Conservation (phyloP, 2,888 invertebrate genomes). For the Matsumyia berberina region DNA sequence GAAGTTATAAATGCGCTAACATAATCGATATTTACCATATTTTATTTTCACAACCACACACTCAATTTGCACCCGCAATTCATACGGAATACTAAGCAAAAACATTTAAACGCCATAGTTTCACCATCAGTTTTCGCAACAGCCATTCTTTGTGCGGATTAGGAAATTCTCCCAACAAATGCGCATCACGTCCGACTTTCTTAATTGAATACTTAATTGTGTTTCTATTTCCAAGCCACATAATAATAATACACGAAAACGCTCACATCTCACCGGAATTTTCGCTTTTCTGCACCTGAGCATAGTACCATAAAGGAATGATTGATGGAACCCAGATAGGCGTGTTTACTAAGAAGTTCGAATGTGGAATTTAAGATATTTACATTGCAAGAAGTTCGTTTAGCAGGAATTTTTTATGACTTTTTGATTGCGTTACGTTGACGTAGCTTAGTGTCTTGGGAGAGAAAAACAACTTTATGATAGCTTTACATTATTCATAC, state of each 20-base stretch:
- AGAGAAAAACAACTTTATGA: neutral
- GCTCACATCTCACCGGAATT: constrained; percentile 47
- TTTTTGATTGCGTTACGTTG: constrained; percentile 49
- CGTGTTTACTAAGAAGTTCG: constrained; percentile 40
- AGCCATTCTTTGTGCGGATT: constrained; percentile 18
- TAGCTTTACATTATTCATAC: constrained; percentile 2
- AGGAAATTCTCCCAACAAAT: constrained; percentile 33
- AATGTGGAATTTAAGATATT: constrained; percentile 60
- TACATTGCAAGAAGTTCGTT: constrained; percentile 50
- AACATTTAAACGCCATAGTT: constrained; percentile 50
- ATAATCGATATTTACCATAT: constrained; percentile 44
- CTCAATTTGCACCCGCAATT: constrained; percentile 13
- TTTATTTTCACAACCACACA: constrained; percentile 32
- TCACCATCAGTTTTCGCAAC: constrained; percentile 27
- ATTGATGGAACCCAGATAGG: constrained; percentile 61
- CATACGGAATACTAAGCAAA: constrained; percentile 38
- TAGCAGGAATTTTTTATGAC: constrained; percentile 36
- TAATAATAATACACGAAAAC: constrained; percentile 64
- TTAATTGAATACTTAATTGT: constrained; percentile 75
- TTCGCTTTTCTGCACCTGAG: constrained; percentile 67
- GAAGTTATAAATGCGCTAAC: constrained; percentile 22
- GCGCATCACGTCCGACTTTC: constrained; percentile 73
- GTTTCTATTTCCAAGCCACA: constrained; percentile 69
- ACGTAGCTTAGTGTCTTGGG: neutral
- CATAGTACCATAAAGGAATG: constrained; percentile 54